phyloP scores from a whole-genome alignment of 2,888 invertebrate genomes.

The Marronus borbonicus region DNA sequence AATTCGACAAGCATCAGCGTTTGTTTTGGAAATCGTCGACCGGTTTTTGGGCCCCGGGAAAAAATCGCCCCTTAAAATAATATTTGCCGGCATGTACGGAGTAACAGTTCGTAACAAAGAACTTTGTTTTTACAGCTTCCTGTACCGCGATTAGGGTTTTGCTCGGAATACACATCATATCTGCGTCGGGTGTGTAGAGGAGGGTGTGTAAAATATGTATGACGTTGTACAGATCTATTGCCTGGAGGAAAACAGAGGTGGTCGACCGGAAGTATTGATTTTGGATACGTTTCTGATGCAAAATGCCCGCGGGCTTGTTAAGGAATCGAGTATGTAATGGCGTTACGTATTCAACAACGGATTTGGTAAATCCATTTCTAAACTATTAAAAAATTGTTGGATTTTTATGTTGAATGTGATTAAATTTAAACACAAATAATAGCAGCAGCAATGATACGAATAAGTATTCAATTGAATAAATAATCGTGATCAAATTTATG shows the following conservation, averaged over 20 bases:
- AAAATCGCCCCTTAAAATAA: constrained; percentile 66
- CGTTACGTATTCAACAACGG: too few species aligned
- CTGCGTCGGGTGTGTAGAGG: neutral
- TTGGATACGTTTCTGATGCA: neutral
- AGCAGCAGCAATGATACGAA: too few species aligned
- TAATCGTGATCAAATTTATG: too few species aligned
- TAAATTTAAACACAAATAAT: too few species aligned
- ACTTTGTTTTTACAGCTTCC: constrained; percentile 67
- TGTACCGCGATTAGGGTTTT: constrained; percentile 46
- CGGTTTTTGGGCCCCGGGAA: constrained; percentile 49
- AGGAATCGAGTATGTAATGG: too few species aligned
- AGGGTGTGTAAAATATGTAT: constrained; percentile 4
- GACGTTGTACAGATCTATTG: neutral
- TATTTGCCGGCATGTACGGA: constrained; percentile 64
- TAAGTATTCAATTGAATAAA: too few species aligned
- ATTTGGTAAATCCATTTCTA: too few species aligned
- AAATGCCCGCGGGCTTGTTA: too few species aligned
- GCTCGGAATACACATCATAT: neutral
- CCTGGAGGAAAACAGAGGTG: neutral
- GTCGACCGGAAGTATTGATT: constrained; percentile 35
- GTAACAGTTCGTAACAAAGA: constrained; percentile 68
- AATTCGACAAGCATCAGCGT: neutral
- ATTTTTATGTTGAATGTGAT: too few species aligned
- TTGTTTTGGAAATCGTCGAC: constrained; percentile 20
- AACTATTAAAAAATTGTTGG: too few species aligned